Base-by-base conservation (phyloP, 2,888 invertebrate species). In the Drosophila eohydei region DNA sequence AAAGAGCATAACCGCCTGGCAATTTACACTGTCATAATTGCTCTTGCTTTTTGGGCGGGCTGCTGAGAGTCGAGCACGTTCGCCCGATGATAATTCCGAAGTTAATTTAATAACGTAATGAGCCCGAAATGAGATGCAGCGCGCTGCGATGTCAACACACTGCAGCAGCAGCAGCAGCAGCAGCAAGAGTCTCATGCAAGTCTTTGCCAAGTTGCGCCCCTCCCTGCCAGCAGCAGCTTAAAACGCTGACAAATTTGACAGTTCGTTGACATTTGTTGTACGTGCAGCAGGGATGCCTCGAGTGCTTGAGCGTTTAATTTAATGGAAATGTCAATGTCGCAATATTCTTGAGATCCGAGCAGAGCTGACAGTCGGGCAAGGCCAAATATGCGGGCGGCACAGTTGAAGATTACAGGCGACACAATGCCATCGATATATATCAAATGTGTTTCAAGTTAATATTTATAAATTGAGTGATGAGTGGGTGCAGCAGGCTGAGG, bases 31-130 rank as follows among this genome's bases (percentile, higher is more conserved):
- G 40, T 43, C 55, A 64, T 64, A 78, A 73, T 64, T 78, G 78
- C 26, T 3, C 0, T 50, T 28, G 28, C 3, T 46, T 28, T 48
- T 12, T 6, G 59, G 58, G 30, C 59, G 56, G 46, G 54, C 36
- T 16, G 52, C 16, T 11, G 54, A 26, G 41, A 30, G 58, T 32
- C 46, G 50, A 41, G 58, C 57, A 41, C 51, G 59, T 40, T 43
- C 32, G 26, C 48, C 12, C 61, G 54, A 72, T 71, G 51, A 77
- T 74, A 58, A 84, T 68, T 76, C 60, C 62, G 21, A 70, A 60
- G 64, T 77, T 83, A 83, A 83, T 69, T 83, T 80, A 85, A 83
- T 85, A 86, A 78, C 50, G 78, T 65, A 80, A 82, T 72, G 81
- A 71, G 74, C 80, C 63, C 67, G 46, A 57, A 50, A 74, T 66